Percentiles rank a stretch among this genome's conserved stretches.
Evolutionary conservation across 2,113 vertebrate genomes (phyloP).

Genomic region (Calonectris borealis): DNA sequence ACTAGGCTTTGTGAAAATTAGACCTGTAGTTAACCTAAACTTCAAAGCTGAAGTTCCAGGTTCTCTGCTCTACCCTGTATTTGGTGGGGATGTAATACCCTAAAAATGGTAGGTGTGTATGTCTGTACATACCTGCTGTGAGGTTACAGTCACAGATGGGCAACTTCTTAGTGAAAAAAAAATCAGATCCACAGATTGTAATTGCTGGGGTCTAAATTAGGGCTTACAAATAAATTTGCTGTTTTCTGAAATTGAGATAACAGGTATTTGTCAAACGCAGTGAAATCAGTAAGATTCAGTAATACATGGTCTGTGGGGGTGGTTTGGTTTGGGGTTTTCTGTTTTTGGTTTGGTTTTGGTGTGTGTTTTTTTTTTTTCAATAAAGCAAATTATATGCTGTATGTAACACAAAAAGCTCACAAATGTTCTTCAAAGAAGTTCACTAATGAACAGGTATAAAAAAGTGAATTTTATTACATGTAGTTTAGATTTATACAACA

Average conservation of each 20-base stretch:
- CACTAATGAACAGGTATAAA: background rate
- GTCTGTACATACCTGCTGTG: background rate
- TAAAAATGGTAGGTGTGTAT: fast-evolving
- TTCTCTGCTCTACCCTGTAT: background rate
- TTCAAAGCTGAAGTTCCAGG: background rate
- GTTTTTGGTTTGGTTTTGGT: background rate
- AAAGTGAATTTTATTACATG: conserved; percentile 37
- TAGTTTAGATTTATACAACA: conserved; percentile 2
- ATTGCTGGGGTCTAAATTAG: background rate
- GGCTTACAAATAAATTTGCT: background rate
- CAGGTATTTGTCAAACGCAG: background rate
- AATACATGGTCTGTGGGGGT: fast-evolving
- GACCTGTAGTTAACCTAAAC: background rate
- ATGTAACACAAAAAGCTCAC: background rate
- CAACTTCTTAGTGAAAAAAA: background rate
- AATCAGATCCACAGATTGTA: background rate
- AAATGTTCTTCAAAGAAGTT: background rate
- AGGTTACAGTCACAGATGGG: background rate
- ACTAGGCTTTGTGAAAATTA: background rate
- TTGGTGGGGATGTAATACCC: background rate
- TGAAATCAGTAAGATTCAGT: background rate
- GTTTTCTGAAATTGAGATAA: background rate
- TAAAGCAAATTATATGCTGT: background rate
- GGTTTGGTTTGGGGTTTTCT: background rate
- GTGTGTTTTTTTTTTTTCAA: background rate